Conservation (phyloP, 2,888 invertebrate genomes). For the Cephalotes varians region DNA sequence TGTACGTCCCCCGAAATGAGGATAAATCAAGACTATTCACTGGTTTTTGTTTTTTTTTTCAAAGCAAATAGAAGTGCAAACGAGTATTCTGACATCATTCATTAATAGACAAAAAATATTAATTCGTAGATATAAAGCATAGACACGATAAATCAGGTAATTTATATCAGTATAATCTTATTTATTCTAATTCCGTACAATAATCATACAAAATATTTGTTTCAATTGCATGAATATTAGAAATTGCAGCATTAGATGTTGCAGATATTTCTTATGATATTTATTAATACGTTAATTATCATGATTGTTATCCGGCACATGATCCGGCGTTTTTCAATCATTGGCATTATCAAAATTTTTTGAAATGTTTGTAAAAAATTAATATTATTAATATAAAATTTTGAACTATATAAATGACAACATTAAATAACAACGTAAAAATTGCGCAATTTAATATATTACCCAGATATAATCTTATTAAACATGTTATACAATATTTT, state of each 20-base stretch:
- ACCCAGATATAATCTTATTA: background rate
- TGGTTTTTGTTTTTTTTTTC: background rate
- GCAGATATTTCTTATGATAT: background rate
- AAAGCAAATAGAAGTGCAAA: conserved; percentile 35
- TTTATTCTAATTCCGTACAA: background rate
- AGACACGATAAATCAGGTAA: background rate
- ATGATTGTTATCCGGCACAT: background rate
- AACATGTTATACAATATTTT: background rate
- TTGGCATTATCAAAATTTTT: background rate
- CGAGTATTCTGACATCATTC: conserved; percentile 6
- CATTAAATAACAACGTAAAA: background rate
- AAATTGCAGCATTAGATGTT: background rate
- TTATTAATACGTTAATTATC: background rate
- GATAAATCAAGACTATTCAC: conserved; percentile 67
- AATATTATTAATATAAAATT: background rate
- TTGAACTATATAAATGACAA: too few species aligned
- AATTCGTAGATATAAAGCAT: background rate
- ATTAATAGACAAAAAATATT: background rate
- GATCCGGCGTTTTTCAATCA: too few species aligned
- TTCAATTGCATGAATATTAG: background rate
- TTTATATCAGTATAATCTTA: background rate
- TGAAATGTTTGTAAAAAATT: background rate
- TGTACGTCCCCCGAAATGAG: conserved; percentile 67
- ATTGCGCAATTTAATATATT: background rate
- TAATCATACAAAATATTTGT: background rate